Base-by-base conservation (phyloP, 2,797 vertebrate species). In the Limnodromus scolopaceus region DNA sequence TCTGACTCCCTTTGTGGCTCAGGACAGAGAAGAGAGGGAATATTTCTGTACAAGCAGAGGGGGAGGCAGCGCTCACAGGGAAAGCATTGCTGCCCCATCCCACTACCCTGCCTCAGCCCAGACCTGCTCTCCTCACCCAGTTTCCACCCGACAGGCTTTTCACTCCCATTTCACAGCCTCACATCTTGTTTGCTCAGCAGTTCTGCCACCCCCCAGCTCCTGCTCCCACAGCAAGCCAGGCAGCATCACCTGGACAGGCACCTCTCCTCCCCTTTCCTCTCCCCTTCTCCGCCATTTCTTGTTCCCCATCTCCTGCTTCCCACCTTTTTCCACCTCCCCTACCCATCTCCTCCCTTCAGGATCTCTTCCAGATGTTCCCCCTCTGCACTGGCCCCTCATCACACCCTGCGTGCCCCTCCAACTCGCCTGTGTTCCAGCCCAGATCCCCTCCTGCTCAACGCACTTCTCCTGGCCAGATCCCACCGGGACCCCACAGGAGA, bases 391-490 rank as follows among this genome's bases (percentile, higher is more conserved):
- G 24, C n/a, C 69, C 23, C 32, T 78, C 27, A 7, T 54, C 54
- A 46, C 5, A 43, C 4, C 5, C 24, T 15, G 3, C 0, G 0
- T 11, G 6, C 1, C 4, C 4, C 13, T 7, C 3, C 13, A 69
- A 12, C 20, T 23, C 28, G 4, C 6, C 5, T 18, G 5, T 6
- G 9, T 25, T 38, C 53, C 63, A 70, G 48, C 34, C 36, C 28
- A 38, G 41, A 53, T n/a, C 24, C 23, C 20, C 28, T 53, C 14
- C 72, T 78, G 38, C 32, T 49, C 41, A 43, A 43, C 3, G 7
- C 36, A 8, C 49, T 85, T 39, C 39, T 80, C 55, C 53, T 7
- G 2, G 20, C 28, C 77, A 20, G 12, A 87, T 77, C 39, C 11
- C 39, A 74, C 54, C 3, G 19, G 68, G 19, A 48, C 24, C 19